These are phyloP conservation scores for Drosophila kepulauana DNA, from an alignment of 1,140 invertebrate species.

Conservation along the genomic window DNA sequence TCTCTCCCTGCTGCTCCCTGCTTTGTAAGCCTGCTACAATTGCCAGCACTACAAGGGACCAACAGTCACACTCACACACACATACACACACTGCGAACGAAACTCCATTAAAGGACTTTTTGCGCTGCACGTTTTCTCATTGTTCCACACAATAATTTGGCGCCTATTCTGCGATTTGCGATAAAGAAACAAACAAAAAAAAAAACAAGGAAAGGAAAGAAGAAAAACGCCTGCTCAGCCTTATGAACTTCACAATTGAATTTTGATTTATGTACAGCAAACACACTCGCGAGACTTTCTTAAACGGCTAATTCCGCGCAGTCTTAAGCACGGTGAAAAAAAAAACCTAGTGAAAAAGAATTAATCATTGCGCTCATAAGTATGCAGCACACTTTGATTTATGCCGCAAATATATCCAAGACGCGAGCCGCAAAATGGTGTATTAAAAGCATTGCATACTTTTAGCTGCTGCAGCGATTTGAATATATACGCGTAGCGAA, in stretches of 20 bases:
- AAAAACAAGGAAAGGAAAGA: too few species aligned
- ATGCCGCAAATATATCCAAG: slow-evolving; percentile 32
- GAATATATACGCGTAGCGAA: neutral
- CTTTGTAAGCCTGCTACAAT: slow-evolving; percentile 25
- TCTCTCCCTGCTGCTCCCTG: neutral
- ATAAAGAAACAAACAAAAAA: slow-evolving; percentile 3
- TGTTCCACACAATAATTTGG: slow-evolving; percentile 37
- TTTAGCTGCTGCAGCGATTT: slow-evolving; percentile 38
- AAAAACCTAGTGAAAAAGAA: neutral
- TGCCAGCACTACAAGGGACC: slow-evolving; percentile 18
- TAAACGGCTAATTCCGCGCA: slow-evolving; percentile 2
- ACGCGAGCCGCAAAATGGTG: slow-evolving; percentile 23
- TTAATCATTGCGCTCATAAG: slow-evolving; percentile 39
- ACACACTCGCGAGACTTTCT: slow-evolving; percentile 23
- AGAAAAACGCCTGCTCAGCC: slow-evolving; percentile 33
- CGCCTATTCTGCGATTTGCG: slow-evolving; percentile 23
- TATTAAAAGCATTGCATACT: slow-evolving; percentile 49
- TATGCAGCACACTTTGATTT: slow-evolving; percentile 45
- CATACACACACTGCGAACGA: neutral
- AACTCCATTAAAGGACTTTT: slow-evolving; percentile 42
- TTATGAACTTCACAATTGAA: slow-evolving; percentile 55
- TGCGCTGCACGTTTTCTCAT: slow-evolving; percentile 20
- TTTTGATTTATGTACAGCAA: slow-evolving; percentile 51
- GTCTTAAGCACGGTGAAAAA: neutral
- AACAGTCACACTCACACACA: slow-evolving; percentile 4